phyloP scores from a whole-genome alignment of 23 tunicate genomes.

The Trididemnum nubilum region DNA sequence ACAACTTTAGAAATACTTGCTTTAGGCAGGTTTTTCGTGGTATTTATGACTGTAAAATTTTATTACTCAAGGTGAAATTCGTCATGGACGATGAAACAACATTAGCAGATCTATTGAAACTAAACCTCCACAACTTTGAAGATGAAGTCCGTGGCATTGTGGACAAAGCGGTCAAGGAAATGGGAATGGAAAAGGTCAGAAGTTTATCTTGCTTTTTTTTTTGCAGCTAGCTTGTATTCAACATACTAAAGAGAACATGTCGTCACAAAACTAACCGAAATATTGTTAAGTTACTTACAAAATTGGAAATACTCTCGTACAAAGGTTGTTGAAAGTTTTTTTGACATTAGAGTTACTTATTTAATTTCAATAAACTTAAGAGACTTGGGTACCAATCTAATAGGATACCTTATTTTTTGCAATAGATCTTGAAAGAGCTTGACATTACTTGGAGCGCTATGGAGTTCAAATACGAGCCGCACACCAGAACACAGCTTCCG shows the following conservation, averaged over 20 bases:
- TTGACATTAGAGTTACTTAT: no score
- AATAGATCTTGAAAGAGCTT: slow-evolving; percentile 88
- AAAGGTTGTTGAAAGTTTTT: no score
- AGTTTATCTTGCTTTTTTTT: not conserved
- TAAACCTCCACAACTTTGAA: slow-evolving; percentile 94
- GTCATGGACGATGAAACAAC: slow-evolving; percentile 92
- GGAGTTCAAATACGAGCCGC: slow-evolving; percentile 89
- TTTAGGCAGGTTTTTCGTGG: no score
- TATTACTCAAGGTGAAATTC: slow-evolving; percentile 98
- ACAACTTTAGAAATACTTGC: no score
- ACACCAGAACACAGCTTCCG: slow-evolving; percentile 66
- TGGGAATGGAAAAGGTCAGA: slow-evolving; percentile 98
- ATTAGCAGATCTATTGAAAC: slow-evolving; percentile 77
- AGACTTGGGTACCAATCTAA: no score
- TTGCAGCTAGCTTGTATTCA: not conserved
- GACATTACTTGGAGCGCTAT: slow-evolving; percentile 92
- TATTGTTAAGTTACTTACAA: not conserved
- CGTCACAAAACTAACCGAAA: not conserved
- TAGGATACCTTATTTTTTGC: no score
- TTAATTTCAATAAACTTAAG: no score
- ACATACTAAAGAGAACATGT: not conserved
- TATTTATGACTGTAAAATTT: no score
- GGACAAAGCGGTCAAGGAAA: slow-evolving; percentile 95
- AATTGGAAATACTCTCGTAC: not conserved
- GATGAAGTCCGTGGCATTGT: slow-evolving; percentile 97